These are phyloP conservation scores for Drosophila willistoni DNA, from an alignment of 1,140 invertebrate species.

Conservation along the genomic window DNA sequence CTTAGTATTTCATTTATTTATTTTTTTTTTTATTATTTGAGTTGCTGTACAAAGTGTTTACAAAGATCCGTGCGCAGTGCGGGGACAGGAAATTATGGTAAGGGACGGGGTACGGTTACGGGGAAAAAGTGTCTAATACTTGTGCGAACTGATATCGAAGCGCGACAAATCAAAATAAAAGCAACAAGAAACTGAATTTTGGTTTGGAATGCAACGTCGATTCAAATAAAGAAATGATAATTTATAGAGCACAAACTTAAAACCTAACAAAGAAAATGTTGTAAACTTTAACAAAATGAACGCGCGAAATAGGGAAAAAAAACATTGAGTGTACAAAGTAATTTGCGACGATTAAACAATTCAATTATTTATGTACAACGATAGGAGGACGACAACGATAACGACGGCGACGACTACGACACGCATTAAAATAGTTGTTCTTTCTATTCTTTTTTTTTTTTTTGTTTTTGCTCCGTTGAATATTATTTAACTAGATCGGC, in stretches of 20 bases:
- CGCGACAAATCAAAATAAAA: constrained; percentile 41
- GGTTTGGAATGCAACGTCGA: constrained; percentile 74
- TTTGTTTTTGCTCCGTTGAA: constrained; percentile 53
- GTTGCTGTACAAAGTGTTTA: constrained; percentile 78
- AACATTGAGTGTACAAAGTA: constrained; percentile 15
- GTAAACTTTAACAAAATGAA: constrained; percentile 74
- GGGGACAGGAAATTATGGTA: constrained; percentile 30
- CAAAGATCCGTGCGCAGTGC: constrained; percentile 64
- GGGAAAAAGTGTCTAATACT: constrained; percentile 60
- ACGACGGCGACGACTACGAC: constrained; percentile 57
- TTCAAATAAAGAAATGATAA: constrained; percentile 67
- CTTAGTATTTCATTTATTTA: constrained; percentile 71
- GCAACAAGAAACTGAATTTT: constrained; percentile 47
- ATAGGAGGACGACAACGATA: constrained; percentile 44
- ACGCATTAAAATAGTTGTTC: constrained; percentile 63
- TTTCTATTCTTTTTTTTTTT: constrained; percentile 4
- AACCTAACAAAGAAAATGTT: constrained; percentile 71
- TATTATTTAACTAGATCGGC: constrained; percentile 69
- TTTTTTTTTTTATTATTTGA: constrained; percentile 42
- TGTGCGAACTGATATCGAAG: constrained; percentile 69
- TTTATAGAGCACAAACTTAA: constrained; percentile 72
- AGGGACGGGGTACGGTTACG: constrained; percentile 23
- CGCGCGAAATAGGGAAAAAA: background rate
- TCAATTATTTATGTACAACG: constrained; percentile 74
- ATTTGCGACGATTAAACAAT: constrained; percentile 53